Conservation (phyloP, 2,888 invertebrate species). For the Tholera decimalis region DNA sequence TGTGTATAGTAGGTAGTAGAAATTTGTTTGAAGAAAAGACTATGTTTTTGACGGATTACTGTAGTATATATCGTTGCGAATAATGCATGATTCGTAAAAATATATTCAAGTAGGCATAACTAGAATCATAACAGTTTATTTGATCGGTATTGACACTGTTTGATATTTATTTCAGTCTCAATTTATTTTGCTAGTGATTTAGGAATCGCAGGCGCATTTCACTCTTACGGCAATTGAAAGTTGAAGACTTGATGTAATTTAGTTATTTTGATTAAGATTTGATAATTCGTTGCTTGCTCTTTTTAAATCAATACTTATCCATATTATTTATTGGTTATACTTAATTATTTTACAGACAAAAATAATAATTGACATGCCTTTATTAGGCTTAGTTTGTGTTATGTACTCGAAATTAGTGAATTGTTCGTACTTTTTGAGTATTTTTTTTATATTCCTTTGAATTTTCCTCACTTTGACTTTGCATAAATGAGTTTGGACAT, state of each 20-base stretch:
- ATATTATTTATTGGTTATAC: slow-evolving; percentile 7
- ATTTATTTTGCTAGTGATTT: slow-evolving; percentile 22
- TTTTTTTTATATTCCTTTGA: slow-evolving; percentile 12
- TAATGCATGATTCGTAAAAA: slow-evolving; percentile 11
- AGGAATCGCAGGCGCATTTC: slow-evolving; percentile 66
- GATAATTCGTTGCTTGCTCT: slow-evolving; percentile 8
- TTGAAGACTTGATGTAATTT: slow-evolving; percentile 6
- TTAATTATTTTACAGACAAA: slow-evolving; percentile 8
- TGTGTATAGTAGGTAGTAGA: slow-evolving; percentile 17
- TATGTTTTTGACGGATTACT: slow-evolving; percentile 2
- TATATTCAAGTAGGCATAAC: neutral
- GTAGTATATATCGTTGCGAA: neutral
- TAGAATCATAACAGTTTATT: slow-evolving; percentile 1
- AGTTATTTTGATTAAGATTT: slow-evolving; percentile 25
- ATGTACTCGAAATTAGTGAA: neutral
- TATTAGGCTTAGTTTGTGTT: neutral
- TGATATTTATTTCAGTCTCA: slow-evolving; percentile 10
- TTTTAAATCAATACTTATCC: neutral
- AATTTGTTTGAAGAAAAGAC: slow-evolving; percentile 32
- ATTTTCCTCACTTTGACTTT: slow-evolving; percentile 4
- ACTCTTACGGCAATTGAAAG: slow-evolving; percentile 1
- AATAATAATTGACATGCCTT: neutral
- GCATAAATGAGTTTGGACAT: neutral
- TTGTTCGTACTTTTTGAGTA: slow-evolving; percentile 31
- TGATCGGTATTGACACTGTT: slow-evolving; percentile 9